A percentile compares a stretch with the other conserved stretches of the same genome.
Evolutionary conservation across 2,888 invertebrate species (phyloP).

Genomic region (Lacanobia oleracea): DNA sequence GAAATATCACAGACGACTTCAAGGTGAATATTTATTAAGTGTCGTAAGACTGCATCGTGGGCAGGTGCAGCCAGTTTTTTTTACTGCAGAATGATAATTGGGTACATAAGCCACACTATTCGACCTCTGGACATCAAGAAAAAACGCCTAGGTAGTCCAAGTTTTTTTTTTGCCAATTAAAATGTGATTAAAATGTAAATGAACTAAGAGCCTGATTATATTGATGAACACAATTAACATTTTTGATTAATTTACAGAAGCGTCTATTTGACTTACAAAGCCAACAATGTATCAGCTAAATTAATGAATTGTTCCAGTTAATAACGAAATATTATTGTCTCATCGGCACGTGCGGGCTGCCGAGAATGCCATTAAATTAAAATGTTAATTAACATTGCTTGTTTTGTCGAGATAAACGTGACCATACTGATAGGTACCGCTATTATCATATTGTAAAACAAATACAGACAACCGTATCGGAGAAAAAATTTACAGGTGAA

Average conservation of each 20-base stretch:
- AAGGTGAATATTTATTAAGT: conserved; percentile 39
- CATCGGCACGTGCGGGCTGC: conserved; percentile 13
- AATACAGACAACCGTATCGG: conserved; percentile 17
- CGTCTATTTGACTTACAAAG: conserved; percentile 26
- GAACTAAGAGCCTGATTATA: conserved; percentile 3
- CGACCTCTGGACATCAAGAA: conserved; percentile 27
- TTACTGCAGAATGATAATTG: conserved; percentile 24
- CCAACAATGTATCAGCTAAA: conserved; percentile 25
- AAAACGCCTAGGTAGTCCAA: neutral
- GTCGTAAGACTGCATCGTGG: conserved; percentile 17
- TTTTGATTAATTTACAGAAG: conserved; percentile 29
- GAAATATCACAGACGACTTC: conserved; percentile 29
- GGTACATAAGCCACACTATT: conserved; percentile 8
- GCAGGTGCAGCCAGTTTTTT: conserved; percentile 12
- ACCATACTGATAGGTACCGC: conserved; percentile 8
- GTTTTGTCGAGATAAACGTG: conserved; percentile 30
- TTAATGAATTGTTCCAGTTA: conserved; percentile 41
- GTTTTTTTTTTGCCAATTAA: neutral
- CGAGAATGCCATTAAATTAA: conserved; percentile 26
- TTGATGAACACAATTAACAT: neutral
- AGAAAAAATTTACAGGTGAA: neutral
- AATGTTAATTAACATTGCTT: conserved; percentile 43
- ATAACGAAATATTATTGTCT: conserved; percentile 43
- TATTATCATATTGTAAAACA: conserved; percentile 25
- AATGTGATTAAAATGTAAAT: neutral